Evolutionary conservation across 2,113 vertebrate species (phyloP), one percentile per base, ranked within the genome.

Genomic region (Chauna torquata): DNA sequence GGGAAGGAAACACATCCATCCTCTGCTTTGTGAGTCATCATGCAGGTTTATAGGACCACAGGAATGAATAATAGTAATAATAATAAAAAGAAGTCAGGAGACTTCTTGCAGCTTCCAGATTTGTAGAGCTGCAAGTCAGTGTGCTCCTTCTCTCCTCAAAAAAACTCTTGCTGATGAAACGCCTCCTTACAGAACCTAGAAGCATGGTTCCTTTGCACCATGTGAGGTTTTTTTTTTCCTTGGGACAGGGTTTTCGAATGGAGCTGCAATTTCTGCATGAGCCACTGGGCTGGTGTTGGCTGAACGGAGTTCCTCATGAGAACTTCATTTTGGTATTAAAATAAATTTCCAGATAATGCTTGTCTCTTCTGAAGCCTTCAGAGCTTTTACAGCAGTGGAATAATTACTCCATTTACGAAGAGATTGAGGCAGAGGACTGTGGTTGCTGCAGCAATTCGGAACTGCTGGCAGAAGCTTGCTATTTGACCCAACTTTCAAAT

Each of bases 171-270:
- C 47, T 76, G 61, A 86, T 47, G 62, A 79, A 62, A 12, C 17
- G 27, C 12, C 61, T 69, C 23, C 80, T 69, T 50, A 38, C 44
- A 80, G 62, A 69, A 45, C 49, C 58, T 42, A 45, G 19, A 42
- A 10, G 16, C 25, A 23, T n/a, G 55, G 22, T 64, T 87, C 36
- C 44, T 81, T 88, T 25, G 50, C 19, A 66, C n/a, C 24, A 12
- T 5, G 14, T 6, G 1, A 0, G 7, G 8, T 36, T 4, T 16
- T 45, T 36, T 4, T 16, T 45, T 30, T 25, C 42, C 13, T n/a
- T 30, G 20, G 62, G 44, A 18, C 30, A 32, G 38, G 30, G 5
- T 30, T 16, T 87, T 69, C 61, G 30, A 40, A 74, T 66, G 36
- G 59, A 49, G 25, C 32, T 36, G 24, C 16, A 23, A 59, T 72